phyloP scores from a whole-genome alignment of 2,888 invertebrate species.

The Xestia c-nigrum region DNA sequence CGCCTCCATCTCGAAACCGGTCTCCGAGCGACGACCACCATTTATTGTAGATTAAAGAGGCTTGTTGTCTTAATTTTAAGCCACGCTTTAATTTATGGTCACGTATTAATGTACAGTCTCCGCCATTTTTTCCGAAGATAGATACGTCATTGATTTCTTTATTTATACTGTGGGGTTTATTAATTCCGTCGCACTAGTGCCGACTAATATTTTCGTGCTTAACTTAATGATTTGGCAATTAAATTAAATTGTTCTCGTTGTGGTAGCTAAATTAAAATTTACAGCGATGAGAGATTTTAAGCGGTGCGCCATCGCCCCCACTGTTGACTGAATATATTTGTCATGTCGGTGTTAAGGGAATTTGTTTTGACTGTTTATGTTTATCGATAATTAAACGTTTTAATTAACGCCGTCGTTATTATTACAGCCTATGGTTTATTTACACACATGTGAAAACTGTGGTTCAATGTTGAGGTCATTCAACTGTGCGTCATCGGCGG shows the following conservation, averaged over 20 bases:
- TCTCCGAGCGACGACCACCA: constrained; percentile 88
- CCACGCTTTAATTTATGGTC: constrained; percentile 89
- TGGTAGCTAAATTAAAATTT: constrained; percentile 89
- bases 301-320: constrained; percentile 74
- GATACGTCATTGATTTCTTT: constrained; percentile 88
- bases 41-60: constrained; percentile 91
- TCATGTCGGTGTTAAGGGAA: constrained; percentile 73
- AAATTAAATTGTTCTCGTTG: constrained; percentile 89
- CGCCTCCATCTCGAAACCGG: constrained; percentile 89
- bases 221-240: constrained; percentile 90
- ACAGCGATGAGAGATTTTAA: constrained; percentile 85
- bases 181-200: constrained; percentile 86
- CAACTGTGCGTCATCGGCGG: constrained; percentile 74
- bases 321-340: constrained; percentile 71
- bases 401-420: constrained; percentile 57
- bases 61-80: constrained; percentile 91
- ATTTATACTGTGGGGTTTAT: constrained; percentile 80
- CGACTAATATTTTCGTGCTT: constrained; percentile 89
- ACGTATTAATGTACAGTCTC: constrained; percentile 87
- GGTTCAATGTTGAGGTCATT: constrained; percentile 71
- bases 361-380: constrained; percentile 68
- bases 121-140: constrained; percentile 86
- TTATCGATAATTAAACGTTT: constrained; percentile 66
- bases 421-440: constrained; percentile 48
- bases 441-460: constrained; percentile 35